These are phyloP conservation scores for Vireo griseus DNA, from an alignment of 2,797 vertebrate species.

Conservation along the genomic window DNA sequence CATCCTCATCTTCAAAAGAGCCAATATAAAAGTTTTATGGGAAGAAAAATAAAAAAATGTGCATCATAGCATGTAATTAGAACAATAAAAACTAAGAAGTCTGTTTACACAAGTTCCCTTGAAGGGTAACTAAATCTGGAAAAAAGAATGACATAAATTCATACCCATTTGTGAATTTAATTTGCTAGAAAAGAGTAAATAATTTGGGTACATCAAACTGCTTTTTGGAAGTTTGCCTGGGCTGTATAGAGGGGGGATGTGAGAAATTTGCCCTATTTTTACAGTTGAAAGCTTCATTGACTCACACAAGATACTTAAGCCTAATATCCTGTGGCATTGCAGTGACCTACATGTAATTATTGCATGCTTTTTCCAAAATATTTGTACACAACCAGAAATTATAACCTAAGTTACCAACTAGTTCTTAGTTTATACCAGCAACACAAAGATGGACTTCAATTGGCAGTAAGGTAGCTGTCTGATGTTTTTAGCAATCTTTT, in stretches of 20 bases:
- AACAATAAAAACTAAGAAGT: slow-evolving; percentile 15
- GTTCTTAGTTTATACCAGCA: slow-evolving; percentile 44
- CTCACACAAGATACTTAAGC: slow-evolving; percentile 67
- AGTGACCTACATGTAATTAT: slow-evolving; percentile 82
- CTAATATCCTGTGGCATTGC: slow-evolving; percentile 71
- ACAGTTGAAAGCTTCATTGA: slow-evolving; percentile 70
- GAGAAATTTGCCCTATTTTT: slow-evolving; percentile 83
- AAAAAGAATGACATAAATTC: slow-evolving; percentile 16
- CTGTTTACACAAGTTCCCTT: neutral
- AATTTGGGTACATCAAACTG: slow-evolving; percentile 30
- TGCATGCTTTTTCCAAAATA: slow-evolving; percentile 72
- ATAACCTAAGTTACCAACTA: slow-evolving; percentile 45
- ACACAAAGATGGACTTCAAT: slow-evolving; percentile 42
- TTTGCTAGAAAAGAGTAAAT: slow-evolving; percentile 41
- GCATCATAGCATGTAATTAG: neutral
- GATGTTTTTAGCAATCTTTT: slow-evolving; percentile 41
- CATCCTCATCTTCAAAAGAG: neutral
- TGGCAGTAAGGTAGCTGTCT: neutral
- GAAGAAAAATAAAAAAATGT: neutral
- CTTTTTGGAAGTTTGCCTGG: slow-evolving; percentile 53
- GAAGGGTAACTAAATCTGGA: slow-evolving; percentile 18
- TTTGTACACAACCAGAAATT: slow-evolving; percentile 68
- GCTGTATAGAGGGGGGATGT: slow-evolving; percentile 67
- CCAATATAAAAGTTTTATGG: neutral
- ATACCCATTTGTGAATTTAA: neutral